Evolutionary conservation across 1,140 invertebrate species (phyloP).

Genomic region (Cecropterus lyciades): DNA sequence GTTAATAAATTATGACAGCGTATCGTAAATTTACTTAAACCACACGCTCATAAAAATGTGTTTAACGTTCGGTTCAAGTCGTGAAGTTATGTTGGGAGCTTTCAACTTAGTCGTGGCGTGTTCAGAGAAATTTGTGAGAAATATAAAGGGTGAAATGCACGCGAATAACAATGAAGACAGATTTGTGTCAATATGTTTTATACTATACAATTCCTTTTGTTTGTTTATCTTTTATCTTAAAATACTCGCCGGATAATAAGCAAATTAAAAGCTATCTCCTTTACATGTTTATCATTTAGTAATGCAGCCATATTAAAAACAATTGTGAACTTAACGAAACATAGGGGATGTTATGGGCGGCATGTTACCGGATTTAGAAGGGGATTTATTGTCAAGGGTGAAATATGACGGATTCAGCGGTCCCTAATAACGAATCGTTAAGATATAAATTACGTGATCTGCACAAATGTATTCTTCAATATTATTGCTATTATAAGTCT

Average conservation of each 20-base stretch:
- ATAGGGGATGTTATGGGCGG: neutral
- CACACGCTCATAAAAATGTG: slow-evolving; percentile 13
- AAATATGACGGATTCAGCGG: neutral
- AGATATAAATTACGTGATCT: neutral
- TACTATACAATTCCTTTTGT: neutral
- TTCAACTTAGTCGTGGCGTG: slow-evolving; percentile 19
- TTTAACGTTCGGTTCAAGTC: slow-evolving; percentile 13
- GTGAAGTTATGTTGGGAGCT: slow-evolving; percentile 14
- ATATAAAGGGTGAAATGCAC: slow-evolving; percentile 3
- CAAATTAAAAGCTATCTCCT: too few species aligned
- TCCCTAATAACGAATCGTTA: neutral
- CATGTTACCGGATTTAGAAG: neutral
- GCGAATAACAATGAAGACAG: neutral
- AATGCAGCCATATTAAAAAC: neutral
- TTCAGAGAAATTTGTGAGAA: too few species aligned
- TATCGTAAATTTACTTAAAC: slow-evolving; percentile 19
- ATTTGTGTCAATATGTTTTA: neutral
- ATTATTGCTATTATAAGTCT: too few species aligned
- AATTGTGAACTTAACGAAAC: neutral
- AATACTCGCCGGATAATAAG: too few species aligned
- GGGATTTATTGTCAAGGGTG: neutral
- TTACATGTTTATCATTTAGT: too few species aligned
- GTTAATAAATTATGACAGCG: neutral
- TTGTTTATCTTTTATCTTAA: too few species aligned
- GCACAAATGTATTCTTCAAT: too few species aligned